Base-by-base conservation (phyloP, 1,140 invertebrate genomes). In the Cydia splendana region DNA sequence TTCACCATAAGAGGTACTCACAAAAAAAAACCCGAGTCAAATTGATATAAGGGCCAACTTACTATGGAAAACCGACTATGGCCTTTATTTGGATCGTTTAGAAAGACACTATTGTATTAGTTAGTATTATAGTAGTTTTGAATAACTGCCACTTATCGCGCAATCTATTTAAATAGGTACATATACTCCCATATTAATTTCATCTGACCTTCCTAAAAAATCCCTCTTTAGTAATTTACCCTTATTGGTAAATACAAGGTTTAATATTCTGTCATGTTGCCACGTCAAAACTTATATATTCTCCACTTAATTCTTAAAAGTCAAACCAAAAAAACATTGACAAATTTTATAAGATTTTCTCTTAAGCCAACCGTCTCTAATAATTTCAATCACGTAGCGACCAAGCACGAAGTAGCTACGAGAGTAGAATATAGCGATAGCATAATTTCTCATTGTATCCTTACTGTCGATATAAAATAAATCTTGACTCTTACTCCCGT, bases 381-480 rank as follows among this genome's bases (percentile, higher is more conserved):
- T 30, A 69, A 69, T 69, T 69, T 69, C 65, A 69, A 69, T 38
- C 65, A 69, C 65, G 65, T 69, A 69, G 28, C 24, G 0, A 53
- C 51, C 51, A 12, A 34, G 65, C 65, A 69, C 65, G 30, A 34
- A 69, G 12, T 69, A 69, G 65, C 65, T 69, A 69, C 65, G 65
- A 34, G 65, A 69, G 65, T n/a, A 69, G 65, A 69, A 69, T 69
- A 38, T 5, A 12, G 65, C 30, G 28, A 69, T 69, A 69, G 38
- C 38, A 69, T 30, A 38, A 69, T 69, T 69, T 69, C 65, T 69
- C 28, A 34, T 69, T 34, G 65, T 69, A 69, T 69, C 65, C 28
- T 69, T 69, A 24, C 30, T 69, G 65, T 69, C 65, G 30, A 34
- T 69, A 69, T 69, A 69, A 69, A 69, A 69, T 69, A 69, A 69